A percentile compares a stretch with the other conserved stretches of the same genome.
phyloP scores from a whole-genome alignment of 2,113 vertebrate genomes.

The Orycteropus afer region DNA sequence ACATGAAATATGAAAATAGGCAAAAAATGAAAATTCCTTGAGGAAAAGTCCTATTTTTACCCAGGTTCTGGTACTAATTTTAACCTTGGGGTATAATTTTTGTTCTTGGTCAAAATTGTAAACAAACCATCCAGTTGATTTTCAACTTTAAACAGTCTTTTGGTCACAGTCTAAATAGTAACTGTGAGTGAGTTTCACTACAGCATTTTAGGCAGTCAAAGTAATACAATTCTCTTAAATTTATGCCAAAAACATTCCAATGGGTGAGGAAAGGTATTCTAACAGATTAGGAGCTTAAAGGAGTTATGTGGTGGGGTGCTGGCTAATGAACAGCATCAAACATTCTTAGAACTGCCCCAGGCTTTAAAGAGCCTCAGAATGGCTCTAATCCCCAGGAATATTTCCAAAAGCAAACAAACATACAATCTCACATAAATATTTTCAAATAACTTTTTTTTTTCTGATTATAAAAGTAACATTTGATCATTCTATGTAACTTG shows the following conservation, averaged over 20 bases:
- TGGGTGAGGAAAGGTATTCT: not conserved
- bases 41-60: not conserved
- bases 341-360: not conserved
- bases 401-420: conserved; percentile 20
- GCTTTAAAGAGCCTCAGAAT: not conserved
- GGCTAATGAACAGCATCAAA: not conserved
- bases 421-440: not conserved
- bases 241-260: not conserved
- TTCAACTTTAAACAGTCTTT: not conserved
- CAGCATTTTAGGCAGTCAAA: not conserved
- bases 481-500: not conserved
- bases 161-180: not conserved
- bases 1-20: not conserved
- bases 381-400: not conserved
- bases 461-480: not conserved
- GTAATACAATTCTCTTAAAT: not conserved
- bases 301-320: not conserved
- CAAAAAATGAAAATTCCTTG: not conserved
- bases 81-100: not conserved
- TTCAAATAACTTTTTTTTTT: not conserved
- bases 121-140: not conserved
- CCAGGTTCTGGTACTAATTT: not conserved
- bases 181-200: not conserved
- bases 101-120: conserved; percentile 3
- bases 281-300: not conserved